These are phyloP conservation scores for Neodontobutis hainanensis DNA, from an alignment of 2,113 vertebrate genomes.

Conservation along the genomic window DNA sequence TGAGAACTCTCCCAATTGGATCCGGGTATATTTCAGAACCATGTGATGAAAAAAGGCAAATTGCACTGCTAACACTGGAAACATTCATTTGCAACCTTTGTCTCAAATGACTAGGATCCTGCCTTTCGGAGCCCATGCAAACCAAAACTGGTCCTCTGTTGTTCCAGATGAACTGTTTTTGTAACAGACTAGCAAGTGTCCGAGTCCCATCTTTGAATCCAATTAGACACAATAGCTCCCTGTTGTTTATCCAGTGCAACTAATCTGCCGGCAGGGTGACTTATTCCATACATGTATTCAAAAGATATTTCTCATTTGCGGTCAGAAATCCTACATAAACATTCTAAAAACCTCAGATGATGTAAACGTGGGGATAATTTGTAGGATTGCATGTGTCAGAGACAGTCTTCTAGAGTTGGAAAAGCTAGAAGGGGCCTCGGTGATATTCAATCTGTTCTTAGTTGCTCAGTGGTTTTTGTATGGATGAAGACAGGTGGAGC, in stretches of 20 bases:
- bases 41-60: too few species aligned
- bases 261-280: background rate
- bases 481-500: conserved; percentile 71
- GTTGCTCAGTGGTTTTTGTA: conserved; percentile 57
- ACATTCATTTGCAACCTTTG: too few species aligned
- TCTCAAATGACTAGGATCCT: too few species aligned
- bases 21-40: too few species aligned
- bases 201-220: too few species aligned
- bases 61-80: too few species aligned
- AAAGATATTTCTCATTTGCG: background rate
- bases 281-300: background rate
- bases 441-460: conserved; percentile 50
- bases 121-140: too few species aligned
- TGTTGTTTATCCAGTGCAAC: background rate
- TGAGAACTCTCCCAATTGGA: too few species aligned
- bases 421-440: conserved; percentile 36
- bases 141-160: too few species aligned
- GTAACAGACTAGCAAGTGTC: too few species aligned
- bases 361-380: conserved; percentile 3
- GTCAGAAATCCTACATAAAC: background rate
- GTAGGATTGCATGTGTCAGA: background rate
- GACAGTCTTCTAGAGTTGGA: background rate
- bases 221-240: background rate
- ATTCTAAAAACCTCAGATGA: background rate
- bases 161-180: too few species aligned